phyloP scores from a whole-genome alignment of 2,888 invertebrate genomes.

The Dione juno region DNA sequence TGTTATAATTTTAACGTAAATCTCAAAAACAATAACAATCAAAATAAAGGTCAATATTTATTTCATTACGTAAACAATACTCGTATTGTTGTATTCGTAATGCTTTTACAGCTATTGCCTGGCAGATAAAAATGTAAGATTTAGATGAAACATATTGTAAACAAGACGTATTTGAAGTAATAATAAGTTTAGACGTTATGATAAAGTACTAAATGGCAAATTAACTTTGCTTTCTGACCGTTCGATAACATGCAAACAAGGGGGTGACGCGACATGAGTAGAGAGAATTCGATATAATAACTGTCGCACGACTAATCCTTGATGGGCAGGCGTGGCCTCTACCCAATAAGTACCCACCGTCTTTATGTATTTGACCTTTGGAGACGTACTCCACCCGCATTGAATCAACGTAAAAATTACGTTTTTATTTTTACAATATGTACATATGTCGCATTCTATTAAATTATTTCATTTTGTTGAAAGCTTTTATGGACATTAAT shows the following conservation, averaged over 20 bases:
- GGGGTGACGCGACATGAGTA: constrained; percentile 39
- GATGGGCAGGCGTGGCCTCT: constrained; percentile 49
- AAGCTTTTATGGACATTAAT: constrained; percentile 33
- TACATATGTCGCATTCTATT: constrained; percentile 19
- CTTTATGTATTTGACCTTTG: constrained; percentile 57
- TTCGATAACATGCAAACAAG: constrained; percentile 54
- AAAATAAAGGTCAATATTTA: constrained; percentile 25
- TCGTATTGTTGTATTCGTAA: too few relatives aligned
- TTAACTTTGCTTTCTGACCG: constrained; percentile 68
- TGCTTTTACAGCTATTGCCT: too few relatives aligned
- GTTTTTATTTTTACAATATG: constrained; percentile 1
- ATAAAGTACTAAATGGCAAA: constrained; percentile 19
- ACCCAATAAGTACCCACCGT: constrained; percentile 48
- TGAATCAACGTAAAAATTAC: constrained; percentile 28
- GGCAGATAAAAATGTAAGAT: too few relatives aligned
- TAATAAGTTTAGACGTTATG: too few relatives aligned
- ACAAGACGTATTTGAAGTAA: too few relatives aligned
- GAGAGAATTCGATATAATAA: constrained; percentile 56
- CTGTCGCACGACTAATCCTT: constrained; percentile 63
- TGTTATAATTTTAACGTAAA: constrained; percentile 39
- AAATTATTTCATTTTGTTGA: constrained; percentile 26
- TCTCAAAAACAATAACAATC: constrained; percentile 22
- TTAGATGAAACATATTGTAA: too few relatives aligned
- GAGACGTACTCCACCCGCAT: constrained; percentile 45
- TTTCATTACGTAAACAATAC: neutral